These are phyloP conservation scores for Theonella swinhoei DNA, from an alignment of 37 sponge, comb jelly and placozoan genomes.

Conservation along the genomic window DNA sequence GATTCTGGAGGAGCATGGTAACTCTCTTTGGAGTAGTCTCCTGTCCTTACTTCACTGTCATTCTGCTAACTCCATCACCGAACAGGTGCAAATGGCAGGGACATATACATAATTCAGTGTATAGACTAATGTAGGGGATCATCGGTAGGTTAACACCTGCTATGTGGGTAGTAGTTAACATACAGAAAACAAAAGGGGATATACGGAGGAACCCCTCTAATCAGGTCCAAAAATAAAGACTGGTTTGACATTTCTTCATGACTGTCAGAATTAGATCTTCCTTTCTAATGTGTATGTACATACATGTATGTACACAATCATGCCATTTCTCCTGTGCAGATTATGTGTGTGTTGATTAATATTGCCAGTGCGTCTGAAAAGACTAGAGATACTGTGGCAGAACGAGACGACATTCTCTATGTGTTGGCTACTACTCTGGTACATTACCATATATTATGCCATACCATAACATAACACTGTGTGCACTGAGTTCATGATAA, in stretches of 20 bases:
- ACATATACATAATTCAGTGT: not conserved
- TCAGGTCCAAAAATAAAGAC: no score
- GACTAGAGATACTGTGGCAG: slow-evolving; percentile 1
- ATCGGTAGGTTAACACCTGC: no score
- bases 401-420: not conserved
- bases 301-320: not conserved
- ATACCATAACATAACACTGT: no score
- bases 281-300: not conserved
- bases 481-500: no score
- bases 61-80: not conserved
- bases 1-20: not conserved
- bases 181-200: no score
- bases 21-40: not conserved
- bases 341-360: slow-evolving; percentile 57
- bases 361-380: slow-evolving; percentile 7
- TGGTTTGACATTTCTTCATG: no score
- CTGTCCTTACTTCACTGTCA: not conserved
- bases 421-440: slow-evolving; percentile 20
- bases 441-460: no score
- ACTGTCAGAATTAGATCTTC: no score
- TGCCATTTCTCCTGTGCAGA: not conserved
- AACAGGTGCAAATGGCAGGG: not conserved
- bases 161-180: no score
- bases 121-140: no score
- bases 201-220: no score